phyloP scores from a whole-genome alignment of 2,888 invertebrate genomes.

The Liposcelis brunnea region DNA sequence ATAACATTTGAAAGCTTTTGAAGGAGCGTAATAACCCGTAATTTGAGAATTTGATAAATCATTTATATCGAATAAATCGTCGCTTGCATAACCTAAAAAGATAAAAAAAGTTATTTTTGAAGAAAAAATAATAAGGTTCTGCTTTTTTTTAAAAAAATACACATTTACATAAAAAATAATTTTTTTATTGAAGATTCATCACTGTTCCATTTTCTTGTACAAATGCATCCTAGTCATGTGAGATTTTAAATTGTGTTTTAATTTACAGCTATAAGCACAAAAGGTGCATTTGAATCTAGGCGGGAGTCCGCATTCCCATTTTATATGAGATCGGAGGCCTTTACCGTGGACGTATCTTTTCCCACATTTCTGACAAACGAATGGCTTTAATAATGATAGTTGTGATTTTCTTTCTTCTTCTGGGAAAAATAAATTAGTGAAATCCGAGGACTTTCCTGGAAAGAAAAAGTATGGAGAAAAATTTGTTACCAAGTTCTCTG shows the following conservation, averaged over 20 bases:
- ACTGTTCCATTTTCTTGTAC: too few species aligned
- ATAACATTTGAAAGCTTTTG: slow-evolving; percentile 25
- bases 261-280: slow-evolving; percentile 21
- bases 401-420: too few species aligned
- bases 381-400: background rate
- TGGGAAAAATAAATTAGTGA: too few species aligned
- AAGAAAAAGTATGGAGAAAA: too few species aligned
- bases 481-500: too few species aligned
- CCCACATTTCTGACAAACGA: slow-evolving; percentile 35
- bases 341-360: slow-evolving; percentile 39
- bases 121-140: too few species aligned
- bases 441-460: too few species aligned
- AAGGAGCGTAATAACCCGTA: background rate
- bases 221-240: slow-evolving; percentile 12
- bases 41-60: background rate
- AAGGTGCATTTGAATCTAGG: slow-evolving; percentile 27
- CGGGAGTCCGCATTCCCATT: slow-evolving; percentile 26
- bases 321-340: slow-evolving; percentile 29
- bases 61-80: background rate
- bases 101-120: too few species aligned
- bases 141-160: too few species aligned
- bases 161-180: too few species aligned
- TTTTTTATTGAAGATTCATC: too few species aligned
- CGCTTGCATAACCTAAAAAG: too few species aligned
- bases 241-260: slow-evolving; percentile 16